These are phyloP conservation scores for Triplophysa dalaica DNA, from an alignment of 2,113 vertebrate genomes.

Conservation along the genomic window DNA sequence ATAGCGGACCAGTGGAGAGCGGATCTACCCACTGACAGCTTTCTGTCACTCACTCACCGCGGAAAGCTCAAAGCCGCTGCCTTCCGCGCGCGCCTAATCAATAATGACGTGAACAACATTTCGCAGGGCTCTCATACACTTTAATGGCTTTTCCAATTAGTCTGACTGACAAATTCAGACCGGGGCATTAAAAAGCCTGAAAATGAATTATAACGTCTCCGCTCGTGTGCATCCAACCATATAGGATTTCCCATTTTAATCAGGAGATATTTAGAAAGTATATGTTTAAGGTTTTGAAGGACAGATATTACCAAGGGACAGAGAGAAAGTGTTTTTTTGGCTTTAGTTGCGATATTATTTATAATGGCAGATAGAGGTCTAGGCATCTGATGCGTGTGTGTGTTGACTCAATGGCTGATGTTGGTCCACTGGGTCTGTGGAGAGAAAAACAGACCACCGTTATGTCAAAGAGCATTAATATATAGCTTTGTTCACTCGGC, in stretches of 20 bases:
- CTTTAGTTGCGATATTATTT: background rate
- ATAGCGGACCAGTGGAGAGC: slow-evolving; percentile 50
- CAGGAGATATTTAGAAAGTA: slow-evolving; percentile 17
- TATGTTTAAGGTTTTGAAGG: slow-evolving; percentile 12
- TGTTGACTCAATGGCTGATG: slow-evolving; percentile 13
- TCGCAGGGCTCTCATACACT: slow-evolving; percentile 37
- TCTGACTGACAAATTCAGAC: slow-evolving; percentile 32
- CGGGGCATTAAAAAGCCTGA: slow-evolving; percentile 42
- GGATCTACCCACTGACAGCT: slow-evolving; percentile 43
- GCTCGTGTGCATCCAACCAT: slow-evolving; percentile 42
- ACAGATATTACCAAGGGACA: slow-evolving; percentile 3
- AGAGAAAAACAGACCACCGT: slow-evolving; percentile 23
- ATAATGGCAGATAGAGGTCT: background rate
- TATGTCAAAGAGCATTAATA: slow-evolving; percentile 31
- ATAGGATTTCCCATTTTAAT: slow-evolving; percentile 42
- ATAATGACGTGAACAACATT: slow-evolving; percentile 55
- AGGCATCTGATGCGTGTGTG: background rate
- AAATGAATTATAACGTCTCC: slow-evolving; percentile 42
- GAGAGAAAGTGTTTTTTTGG: background rate
- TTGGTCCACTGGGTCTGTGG: background rate
- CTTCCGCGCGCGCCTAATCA: slow-evolving; percentile 55
- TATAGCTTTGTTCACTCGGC: slow-evolving; percentile 6
- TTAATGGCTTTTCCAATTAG: slow-evolving; percentile 53
- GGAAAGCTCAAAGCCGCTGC: slow-evolving; percentile 15
- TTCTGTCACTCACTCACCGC: slow-evolving; percentile 46